Evolutionary conservation across 2,113 vertebrate genomes (phyloP).

Genomic region (Anhinga rufa): DNA sequence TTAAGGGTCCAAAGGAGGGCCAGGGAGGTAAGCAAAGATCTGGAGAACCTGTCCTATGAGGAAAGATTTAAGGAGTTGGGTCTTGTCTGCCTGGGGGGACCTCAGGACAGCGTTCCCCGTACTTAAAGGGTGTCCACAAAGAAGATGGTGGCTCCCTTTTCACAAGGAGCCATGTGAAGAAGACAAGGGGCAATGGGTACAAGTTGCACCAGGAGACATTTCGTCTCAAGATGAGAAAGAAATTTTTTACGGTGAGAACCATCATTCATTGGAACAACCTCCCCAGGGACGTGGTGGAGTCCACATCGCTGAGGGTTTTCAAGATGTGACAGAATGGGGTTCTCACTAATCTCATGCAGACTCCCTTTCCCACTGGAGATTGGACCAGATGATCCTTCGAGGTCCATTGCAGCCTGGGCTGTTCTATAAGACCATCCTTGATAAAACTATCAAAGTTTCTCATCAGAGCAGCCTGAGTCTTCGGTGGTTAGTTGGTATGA

Average conservation of each 20-base stretch:
- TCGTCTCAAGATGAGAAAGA: neutral
- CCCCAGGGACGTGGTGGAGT: neutral
- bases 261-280: neutral
- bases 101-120: neutral
- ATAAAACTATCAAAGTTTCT: neutral
- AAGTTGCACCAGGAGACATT: neutral
- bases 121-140: neutral
- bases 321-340: rapidly evolving
- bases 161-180: neutral
- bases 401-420: neutral
- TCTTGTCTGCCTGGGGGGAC: neutral
- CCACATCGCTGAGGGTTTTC: neutral
- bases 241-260: neutral
- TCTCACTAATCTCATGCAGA: neutral
- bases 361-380: neutral
- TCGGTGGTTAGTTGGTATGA: neutral
- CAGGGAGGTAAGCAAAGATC: neutral
- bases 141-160: too few species aligned
- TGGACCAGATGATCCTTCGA: neutral
- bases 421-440: neutral
- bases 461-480: neutral
- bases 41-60: neutral
- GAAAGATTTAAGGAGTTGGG: neutral
- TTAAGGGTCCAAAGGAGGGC: neutral
- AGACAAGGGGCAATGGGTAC: neutral